Percentiles rank a stretch among this genome's conserved stretches.
These are phyloP conservation scores for Bubalus kerabau DNA, from an alignment of 2,113 vertebrate genomes.

Conservation along the genomic window DNA sequence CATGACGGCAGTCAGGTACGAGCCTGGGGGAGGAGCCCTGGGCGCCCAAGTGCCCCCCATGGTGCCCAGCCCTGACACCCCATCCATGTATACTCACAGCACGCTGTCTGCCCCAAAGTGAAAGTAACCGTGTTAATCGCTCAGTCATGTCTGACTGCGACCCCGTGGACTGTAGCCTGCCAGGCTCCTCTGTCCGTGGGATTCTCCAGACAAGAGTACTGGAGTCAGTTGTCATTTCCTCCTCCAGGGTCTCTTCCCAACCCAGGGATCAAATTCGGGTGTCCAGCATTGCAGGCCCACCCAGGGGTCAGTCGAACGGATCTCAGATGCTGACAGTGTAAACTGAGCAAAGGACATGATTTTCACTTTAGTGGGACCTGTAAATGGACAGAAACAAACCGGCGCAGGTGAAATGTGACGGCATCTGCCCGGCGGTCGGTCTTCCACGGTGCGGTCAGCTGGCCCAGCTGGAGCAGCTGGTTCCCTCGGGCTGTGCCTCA, in stretches of 20 bases:
- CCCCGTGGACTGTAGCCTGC: rapidly evolving
- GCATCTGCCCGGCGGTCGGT: rapidly evolving
- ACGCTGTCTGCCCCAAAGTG: neutral
- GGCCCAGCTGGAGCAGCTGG: rapidly evolving
- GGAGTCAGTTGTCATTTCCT: neutral
- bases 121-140: neutral
- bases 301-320: too few relatives aligned
- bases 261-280: neutral
- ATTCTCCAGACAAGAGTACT: neutral
- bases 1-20: rapidly evolving
- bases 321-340: rapidly evolving
- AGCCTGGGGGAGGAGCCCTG: too few relatives aligned
- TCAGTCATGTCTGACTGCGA: neutral
- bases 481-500: rapidly evolving
- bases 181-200: neutral
- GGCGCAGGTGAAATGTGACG: rapidly evolving
- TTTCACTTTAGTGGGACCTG: neutral
- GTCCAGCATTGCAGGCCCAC: neutral
- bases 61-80: rapidly evolving
- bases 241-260: neutral
- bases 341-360: rapidly evolving
- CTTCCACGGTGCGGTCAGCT: rapidly evolving
- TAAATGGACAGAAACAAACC: neutral
- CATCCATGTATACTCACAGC: rapidly evolving
- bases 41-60: rapidly evolving